A percentile compares a stretch with the other conserved stretches of the same genome.
Conservation (phyloP, 2,797 vertebrate species). For the Gymnothorax reevesii region DNA sequence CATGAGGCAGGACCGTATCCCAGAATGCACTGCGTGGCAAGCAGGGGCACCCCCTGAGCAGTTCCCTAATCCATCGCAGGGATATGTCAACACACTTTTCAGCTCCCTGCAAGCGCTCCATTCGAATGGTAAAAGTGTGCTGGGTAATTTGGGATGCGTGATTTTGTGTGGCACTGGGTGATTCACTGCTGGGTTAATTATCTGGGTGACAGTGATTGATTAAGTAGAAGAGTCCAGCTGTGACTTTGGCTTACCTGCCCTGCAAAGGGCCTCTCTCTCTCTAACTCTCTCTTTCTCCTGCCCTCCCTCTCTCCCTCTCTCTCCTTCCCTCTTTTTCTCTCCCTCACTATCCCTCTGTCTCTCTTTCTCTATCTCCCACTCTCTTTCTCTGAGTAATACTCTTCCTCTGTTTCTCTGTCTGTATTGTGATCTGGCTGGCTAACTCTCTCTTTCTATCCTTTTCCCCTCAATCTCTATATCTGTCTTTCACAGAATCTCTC, state of each 20-base stretch:
- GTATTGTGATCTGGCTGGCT: no score
- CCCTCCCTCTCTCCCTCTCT: no score
- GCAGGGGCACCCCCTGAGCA: no score
- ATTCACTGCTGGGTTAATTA: not conserved
- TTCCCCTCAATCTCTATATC: not conserved
- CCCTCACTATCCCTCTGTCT: not conserved
- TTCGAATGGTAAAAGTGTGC: not conserved
- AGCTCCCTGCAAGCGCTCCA: no score
- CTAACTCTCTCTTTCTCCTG: not conserved
- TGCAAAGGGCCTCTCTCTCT: not conserved
- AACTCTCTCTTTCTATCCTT: no score
- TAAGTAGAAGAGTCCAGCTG: not conserved
- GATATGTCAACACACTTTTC: no score
- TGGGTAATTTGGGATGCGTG: not conserved
- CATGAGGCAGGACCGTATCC: no score
- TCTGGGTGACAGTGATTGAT: conserved; percentile 15
- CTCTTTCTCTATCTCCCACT: not conserved
- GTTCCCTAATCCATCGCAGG: no score
- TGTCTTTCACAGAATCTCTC: not conserved
- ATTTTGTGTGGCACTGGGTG: not conserved
- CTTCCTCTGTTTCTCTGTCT: not conserved
- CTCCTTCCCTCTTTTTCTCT: not conserved
- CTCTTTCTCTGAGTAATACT: not conserved
- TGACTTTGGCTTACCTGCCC: not conserved
- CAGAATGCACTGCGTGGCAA: no score